Base-by-base conservation (phyloP, 2,888 invertebrate genomes). In the Parascotia fuliginaria region DNA sequence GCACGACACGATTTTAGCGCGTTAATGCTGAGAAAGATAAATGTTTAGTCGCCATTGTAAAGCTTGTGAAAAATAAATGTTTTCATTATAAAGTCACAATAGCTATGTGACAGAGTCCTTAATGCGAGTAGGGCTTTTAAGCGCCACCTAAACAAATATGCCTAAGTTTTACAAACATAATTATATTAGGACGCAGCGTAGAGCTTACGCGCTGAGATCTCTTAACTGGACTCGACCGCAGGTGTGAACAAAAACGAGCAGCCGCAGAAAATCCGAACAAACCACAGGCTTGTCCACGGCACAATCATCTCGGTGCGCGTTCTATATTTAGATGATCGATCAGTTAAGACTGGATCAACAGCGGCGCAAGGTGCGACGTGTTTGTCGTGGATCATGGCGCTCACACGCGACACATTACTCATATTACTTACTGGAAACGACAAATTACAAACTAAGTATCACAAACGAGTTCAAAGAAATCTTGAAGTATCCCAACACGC, bases 1-100 rank as follows among this genome's bases (percentile, higher is more conserved):
- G 81, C 82, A 79, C 83, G 81, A 82, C 81, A 85, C 79, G 79
- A 87, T 87, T 86, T 88, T 84, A 78, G 77, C 81, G 80, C 82
- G 79, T 81, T 88, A 86, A 87, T 81, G 81, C 76, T 77, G 75
- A 81, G 78, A 83, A 87, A 88, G 87, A 87, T 88, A 85, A 89
- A 89, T 86, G 85, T 79, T 79, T 76, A 73, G 66, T 71, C 78
- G 79, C 80, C 77, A 75, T 87, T 82, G 81, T 78, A 60, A 59
- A 59, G 59, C 65, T 61, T 61, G 70, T 73, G 71, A 78, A 82
- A 83, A 80, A 79, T 81, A 70, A 83, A 81, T 69, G 71, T 73
- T 68, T 66, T 69, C 72, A 62, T 75, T 73, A 65, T 71, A 60
- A 59, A 59, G 59, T 49, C 55, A 68, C 57, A 73, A 66, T 64